A percentile compares a stretch with the other conserved stretches of the same genome.
Evolutionary conservation across 2,113 vertebrate genomes (phyloP).

Genomic region (Ammodytes dubius): DNA sequence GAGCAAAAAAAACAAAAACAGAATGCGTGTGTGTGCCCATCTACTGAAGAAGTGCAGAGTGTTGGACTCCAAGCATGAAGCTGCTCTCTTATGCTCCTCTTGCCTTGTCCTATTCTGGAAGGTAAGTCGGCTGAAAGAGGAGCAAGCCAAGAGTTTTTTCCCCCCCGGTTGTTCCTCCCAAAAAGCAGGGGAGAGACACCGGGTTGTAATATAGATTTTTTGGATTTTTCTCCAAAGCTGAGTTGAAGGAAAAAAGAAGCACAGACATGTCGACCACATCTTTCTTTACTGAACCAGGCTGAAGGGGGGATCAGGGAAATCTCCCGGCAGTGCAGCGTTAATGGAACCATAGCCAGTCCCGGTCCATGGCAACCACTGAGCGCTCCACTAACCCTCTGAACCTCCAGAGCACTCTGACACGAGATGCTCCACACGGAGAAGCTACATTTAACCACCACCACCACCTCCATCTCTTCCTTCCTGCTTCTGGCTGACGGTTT

Average conservation of each 20-base stretch:
- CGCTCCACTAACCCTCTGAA: slow-evolving; percentile 45
- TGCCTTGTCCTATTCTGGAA: slow-evolving; percentile 70
- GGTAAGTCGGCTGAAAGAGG: slow-evolving; percentile 50
- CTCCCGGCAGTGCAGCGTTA: slow-evolving; percentile 61
- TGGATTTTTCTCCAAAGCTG: slow-evolving; percentile 69
- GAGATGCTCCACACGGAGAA: slow-evolving; percentile 72
- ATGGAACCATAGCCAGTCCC: slow-evolving; percentile 73
- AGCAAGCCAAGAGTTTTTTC: slow-evolving; percentile 60
- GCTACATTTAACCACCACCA: slow-evolving; percentile 68
- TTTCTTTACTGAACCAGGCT: slow-evolving; percentile 60
- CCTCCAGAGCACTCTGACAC: slow-evolving; percentile 50
- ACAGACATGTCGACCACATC: slow-evolving; percentile 79
- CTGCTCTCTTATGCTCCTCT: slow-evolving; percentile 55
- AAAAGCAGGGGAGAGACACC: slow-evolving; percentile 55
- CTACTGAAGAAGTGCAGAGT: slow-evolving; percentile 59
- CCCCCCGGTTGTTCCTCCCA: slow-evolving; percentile 33
- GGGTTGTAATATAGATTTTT: slow-evolving; percentile 22
- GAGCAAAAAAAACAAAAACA: slow-evolving; percentile 57
- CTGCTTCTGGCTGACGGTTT: slow-evolving; percentile 71
- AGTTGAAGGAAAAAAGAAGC: slow-evolving; percentile 79
- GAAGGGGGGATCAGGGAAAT: slow-evolving; percentile 59
- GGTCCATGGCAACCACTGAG: slow-evolving; percentile 58
- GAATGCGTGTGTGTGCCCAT: slow-evolving; percentile 70
- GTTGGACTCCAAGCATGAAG: slow-evolving; percentile 60
- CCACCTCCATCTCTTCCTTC: slow-evolving; percentile 22